A percentile compares a stretch with the other conserved stretches of the same genome.
Evolutionary conservation across 1,140 invertebrate species (phyloP).

Genomic region (Physella acuta): DNA sequence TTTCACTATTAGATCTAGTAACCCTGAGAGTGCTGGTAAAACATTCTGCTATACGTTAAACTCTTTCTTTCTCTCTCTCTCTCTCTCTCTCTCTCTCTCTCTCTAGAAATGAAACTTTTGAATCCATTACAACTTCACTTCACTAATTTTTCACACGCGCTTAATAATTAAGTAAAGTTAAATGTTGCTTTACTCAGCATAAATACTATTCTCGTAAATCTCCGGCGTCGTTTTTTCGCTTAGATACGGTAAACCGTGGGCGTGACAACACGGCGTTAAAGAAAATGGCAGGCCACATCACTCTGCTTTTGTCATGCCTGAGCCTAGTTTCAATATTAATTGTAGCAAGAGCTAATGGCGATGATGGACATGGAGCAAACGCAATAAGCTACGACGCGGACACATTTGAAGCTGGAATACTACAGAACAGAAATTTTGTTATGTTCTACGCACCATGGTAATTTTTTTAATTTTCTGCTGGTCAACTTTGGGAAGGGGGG

Average conservation of each 20-base stretch:
- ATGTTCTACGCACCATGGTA: slow-evolving; percentile 88
- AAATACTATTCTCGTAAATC: no score
- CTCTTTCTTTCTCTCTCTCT: no score
- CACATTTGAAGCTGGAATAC: slow-evolving; percentile 70
- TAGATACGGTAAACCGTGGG: slow-evolving; percentile 5
- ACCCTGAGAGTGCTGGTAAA: no score
- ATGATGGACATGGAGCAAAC: slow-evolving; percentile 35
- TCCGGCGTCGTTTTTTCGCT: neutral
- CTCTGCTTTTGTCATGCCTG: no score
- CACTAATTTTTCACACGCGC: no score
- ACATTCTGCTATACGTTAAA: no score
- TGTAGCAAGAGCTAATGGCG: slow-evolving; percentile 2
- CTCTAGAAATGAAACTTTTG: no score
- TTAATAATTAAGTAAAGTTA: no score
- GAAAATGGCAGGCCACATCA: neutral
- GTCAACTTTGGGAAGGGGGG: neutral
- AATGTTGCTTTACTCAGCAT: no score
- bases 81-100: no score
- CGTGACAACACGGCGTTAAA: neutral
- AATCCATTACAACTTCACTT: no score
- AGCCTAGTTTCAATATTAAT: neutral
- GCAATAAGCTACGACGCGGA: slow-evolving; percentile 64
- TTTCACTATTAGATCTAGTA: no score
- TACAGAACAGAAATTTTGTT: slow-evolving; percentile 74
- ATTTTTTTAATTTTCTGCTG: slow-evolving; percentile 7